A percentile compares a stretch with the other conserved stretches of the same genome.
Evolutionary conservation across 2,797 vertebrate species (phyloP).

Genomic region (Spondyliosoma cantharus): DNA sequence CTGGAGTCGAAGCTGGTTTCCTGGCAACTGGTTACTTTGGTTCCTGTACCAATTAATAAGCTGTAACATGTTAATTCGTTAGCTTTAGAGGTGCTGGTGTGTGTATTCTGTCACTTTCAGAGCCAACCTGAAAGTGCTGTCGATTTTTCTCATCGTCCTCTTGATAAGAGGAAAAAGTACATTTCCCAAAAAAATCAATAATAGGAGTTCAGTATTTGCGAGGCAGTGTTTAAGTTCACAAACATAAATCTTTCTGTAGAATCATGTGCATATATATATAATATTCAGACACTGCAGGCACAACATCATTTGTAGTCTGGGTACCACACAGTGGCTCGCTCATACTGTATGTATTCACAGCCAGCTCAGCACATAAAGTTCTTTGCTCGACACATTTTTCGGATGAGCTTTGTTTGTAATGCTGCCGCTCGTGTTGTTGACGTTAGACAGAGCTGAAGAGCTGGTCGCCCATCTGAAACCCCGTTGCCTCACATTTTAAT

Average conservation of each 20-base stretch:
- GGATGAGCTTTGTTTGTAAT: background rate
- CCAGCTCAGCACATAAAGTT: background rate
- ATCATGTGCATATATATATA: background rate
- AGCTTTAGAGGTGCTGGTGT: background rate
- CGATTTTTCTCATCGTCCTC: background rate
- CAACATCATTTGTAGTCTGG: background rate
- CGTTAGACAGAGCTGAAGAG: constrained; percentile 11
- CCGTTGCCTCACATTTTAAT: constrained; percentile 23
- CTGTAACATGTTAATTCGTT: constrained; percentile 9
- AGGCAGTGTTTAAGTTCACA: background rate
- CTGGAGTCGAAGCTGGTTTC: background rate
- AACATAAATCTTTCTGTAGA: background rate
- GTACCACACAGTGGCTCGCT: background rate
- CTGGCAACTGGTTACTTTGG: constrained; percentile 9
- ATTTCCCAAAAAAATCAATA: background rate
- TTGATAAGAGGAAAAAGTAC: background rate
- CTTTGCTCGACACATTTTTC: background rate
- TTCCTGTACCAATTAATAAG: constrained; percentile 9
- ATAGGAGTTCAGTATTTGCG: background rate
- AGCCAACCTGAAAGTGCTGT: background rate
- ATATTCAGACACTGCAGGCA: background rate
- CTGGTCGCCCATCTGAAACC: constrained; percentile 14
- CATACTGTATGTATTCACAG: background rate
- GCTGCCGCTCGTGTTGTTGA: background rate
- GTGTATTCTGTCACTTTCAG: background rate